A percentile compares a stretch with the other conserved stretches of the same genome.
Conservation (phyloP, 2,113 vertebrate species). For the Sapajus apella region DNA sequence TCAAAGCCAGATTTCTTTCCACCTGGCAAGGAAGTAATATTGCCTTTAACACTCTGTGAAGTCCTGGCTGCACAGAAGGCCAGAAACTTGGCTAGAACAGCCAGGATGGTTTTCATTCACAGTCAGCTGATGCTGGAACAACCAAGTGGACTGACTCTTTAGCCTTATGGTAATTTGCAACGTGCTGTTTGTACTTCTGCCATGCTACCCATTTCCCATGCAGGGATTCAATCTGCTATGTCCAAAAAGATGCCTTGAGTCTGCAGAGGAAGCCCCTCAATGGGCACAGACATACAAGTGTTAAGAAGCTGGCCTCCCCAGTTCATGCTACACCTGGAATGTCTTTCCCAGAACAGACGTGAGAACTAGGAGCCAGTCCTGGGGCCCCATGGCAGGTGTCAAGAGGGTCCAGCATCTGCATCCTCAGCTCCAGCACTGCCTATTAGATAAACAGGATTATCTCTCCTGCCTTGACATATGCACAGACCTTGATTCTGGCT, state of each 20-base stretch:
- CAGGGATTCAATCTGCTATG: constrained; percentile 19
- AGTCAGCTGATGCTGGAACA: constrained; percentile 41
- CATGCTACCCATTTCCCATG: constrained; percentile 36
- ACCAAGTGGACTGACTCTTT: constrained; percentile 57
- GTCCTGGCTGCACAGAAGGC: constrained; percentile 17
- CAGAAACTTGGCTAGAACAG: constrained; percentile 64
- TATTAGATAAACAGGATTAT: not conserved
- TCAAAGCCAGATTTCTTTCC: constrained; percentile 57
- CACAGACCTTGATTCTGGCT: not conserved
- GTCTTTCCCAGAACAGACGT: not conserved
- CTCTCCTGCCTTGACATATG: not conserved
- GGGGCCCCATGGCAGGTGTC: not conserved
- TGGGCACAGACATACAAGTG: not conserved
- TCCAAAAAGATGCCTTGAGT: not conserved
- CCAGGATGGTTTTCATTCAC: constrained; percentile 61
- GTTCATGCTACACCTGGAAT: not conserved
- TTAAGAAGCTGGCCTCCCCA: not conserved
- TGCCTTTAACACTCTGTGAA: constrained; percentile 49
- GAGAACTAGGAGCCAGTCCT: not conserved
- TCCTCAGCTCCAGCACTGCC: not conserved
- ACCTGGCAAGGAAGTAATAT: constrained; percentile 42
- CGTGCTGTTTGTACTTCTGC: constrained; percentile 29
- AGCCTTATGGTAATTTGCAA: constrained; percentile 56
- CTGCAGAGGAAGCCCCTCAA: not conserved
- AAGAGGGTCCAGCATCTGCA: not conserved